These are phyloP conservation scores for Virgularia gustaviana DNA, from an alignment of 92 coral and sea anemone species.

Conservation along the genomic window DNA sequence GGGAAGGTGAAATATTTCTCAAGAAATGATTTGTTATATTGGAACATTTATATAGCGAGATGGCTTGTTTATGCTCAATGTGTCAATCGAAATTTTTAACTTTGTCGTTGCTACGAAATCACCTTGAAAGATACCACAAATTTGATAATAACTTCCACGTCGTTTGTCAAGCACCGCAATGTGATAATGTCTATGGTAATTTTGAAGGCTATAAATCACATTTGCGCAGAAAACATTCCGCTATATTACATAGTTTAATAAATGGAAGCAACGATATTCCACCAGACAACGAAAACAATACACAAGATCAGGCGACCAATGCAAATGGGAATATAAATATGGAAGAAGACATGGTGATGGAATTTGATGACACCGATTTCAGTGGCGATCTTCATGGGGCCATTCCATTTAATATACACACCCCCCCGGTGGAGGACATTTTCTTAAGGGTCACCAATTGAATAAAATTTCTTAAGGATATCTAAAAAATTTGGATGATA, in stretches of 20 bases:
- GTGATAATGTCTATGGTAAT: constrained; percentile 22
- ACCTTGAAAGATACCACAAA: constrained; percentile 45
- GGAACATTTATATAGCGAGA: background rate
- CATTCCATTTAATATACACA: too few relatives aligned
- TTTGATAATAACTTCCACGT: constrained; percentile 40
- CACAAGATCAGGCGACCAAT: too few relatives aligned
- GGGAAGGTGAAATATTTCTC: background rate
- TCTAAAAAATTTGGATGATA: too few relatives aligned
- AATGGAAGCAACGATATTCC: background rate
- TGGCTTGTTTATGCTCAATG: constrained; percentile 32
- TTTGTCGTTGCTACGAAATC: constrained; percentile 38
- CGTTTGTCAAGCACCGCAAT: constrained; percentile 45
- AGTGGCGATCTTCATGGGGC: too few relatives aligned
- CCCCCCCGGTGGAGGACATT: too few relatives aligned
- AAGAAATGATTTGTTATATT: too few relatives aligned
- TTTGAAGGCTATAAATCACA: constrained; percentile 48
- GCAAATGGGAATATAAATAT: background rate
- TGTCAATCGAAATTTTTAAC: constrained; percentile 34
- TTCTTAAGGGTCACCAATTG: too few relatives aligned
- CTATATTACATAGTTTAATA: background rate
- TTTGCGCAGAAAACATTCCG: constrained; percentile 36
- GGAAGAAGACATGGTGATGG: background rate
- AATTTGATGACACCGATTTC: too few relatives aligned
- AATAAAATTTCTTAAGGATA: too few relatives aligned
- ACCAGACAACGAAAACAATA: background rate